Conservation (phyloP, 2,888 invertebrate species). For the Himalopsyche kuldschensis region DNA sequence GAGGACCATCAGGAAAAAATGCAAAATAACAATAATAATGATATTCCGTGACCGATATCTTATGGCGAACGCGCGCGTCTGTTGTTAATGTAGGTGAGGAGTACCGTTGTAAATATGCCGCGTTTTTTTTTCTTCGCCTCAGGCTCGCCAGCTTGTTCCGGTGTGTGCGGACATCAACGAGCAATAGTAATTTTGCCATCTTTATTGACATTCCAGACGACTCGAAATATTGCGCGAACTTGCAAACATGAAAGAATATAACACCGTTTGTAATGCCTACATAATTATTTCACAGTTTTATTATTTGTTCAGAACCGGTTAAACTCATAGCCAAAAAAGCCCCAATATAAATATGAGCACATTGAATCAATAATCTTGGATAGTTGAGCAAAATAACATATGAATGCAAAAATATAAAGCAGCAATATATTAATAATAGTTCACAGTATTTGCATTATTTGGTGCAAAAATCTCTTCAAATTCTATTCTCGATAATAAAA, state of each 20-base stretch:
- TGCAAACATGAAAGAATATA: neutral
- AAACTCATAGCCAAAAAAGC: too few species aligned
- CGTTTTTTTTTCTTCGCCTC: neutral
- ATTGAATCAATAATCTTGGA: too few species aligned
- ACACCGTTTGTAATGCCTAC: too few species aligned
- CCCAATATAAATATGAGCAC: too few species aligned
- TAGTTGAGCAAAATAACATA: too few species aligned
- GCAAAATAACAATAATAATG: neutral
- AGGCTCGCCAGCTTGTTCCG: slow-evolving; percentile 4
- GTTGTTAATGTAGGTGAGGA: slow-evolving; percentile 9
- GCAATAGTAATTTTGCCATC: neutral
- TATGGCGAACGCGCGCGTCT: neutral
- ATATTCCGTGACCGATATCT: slow-evolving; percentile 20
- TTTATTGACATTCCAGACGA: neutral
- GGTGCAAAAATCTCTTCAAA: too few species aligned
- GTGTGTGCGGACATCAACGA: neutral
- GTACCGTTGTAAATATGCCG: slow-evolving; percentile 18
- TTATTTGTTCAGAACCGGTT: too few species aligned
- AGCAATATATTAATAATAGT: too few species aligned
- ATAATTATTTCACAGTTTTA: too few species aligned
- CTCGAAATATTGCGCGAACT: neutral
- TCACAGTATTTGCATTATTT: too few species aligned
- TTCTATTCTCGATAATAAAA: too few species aligned
- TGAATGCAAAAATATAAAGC: too few species aligned
- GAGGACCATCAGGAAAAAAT: neutral